phyloP scores from a whole-genome alignment of 2,888 invertebrate species.

The Sturmia bella region DNA sequence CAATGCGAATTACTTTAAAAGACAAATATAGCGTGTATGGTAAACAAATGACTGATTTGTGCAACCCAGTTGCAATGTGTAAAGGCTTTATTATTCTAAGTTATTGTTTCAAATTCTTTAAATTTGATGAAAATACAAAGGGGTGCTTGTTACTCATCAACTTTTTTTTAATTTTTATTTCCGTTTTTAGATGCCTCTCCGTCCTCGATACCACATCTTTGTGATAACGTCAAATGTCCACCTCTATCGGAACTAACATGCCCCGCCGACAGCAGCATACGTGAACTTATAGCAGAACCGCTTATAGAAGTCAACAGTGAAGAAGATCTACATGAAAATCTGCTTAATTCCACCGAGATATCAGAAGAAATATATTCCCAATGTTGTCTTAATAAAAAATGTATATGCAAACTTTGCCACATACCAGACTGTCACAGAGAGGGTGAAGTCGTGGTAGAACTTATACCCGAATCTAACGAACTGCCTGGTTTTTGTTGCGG shows the following conservation, averaged over 20 bases:
- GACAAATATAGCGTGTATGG: too few relatives aligned
- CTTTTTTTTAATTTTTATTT: background rate
- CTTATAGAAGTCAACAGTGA: slow-evolving; percentile 46
- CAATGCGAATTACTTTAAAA: too few relatives aligned
- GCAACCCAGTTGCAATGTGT: too few relatives aligned
- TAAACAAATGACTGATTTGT: too few relatives aligned
- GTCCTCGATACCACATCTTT: slow-evolving; percentile 73
- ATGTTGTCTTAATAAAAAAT: slow-evolving; percentile 79
- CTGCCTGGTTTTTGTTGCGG: slow-evolving; percentile 83
- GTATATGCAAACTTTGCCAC: slow-evolving; percentile 79
- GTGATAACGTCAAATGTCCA: slow-evolving; percentile 78
- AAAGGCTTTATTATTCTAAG: too few relatives aligned
- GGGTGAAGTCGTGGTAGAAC: slow-evolving; percentile 77
- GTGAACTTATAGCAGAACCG: slow-evolving; percentile 71
- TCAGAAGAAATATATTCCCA: slow-evolving; percentile 75
- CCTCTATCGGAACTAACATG: slow-evolving; percentile 77
- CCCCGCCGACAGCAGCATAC: slow-evolving; percentile 78
- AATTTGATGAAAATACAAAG: slow-evolving; percentile 34
- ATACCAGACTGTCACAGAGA: slow-evolving; percentile 77
- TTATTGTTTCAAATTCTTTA: slow-evolving; percentile 2
- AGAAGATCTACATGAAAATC: slow-evolving; percentile 21
- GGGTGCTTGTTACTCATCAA: too few relatives aligned
- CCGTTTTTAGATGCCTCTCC: slow-evolving; percentile 73
- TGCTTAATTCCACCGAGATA: slow-evolving; percentile 64
- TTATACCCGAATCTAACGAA: slow-evolving; percentile 75